These are phyloP conservation scores for Trichogramma dendrolimi DNA, from an alignment of 2,888 invertebrate genomes.

Conservation along the genomic window DNA sequence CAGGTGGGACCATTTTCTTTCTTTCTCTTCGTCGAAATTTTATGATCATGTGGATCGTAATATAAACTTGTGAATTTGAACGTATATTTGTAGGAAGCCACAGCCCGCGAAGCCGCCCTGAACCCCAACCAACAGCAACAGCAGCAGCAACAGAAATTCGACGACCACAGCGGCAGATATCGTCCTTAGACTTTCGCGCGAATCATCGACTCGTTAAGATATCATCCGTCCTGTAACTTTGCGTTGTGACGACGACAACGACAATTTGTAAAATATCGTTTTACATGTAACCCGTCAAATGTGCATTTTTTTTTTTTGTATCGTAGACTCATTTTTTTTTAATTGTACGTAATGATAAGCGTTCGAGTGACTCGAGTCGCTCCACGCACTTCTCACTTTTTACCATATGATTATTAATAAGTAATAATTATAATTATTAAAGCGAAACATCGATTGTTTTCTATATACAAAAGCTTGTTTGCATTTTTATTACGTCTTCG, in stretches of 20 bases:
- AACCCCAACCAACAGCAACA: constrained; percentile 35
- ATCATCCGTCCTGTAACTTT: not conserved
- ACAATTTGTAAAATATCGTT: too few relatives aligned
- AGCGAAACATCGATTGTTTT: constrained; percentile 22
- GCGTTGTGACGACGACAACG: too few relatives aligned
- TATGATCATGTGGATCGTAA: constrained; percentile 3
- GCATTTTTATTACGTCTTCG: too few relatives aligned
- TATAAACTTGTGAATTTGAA: not conserved
- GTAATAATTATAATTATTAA: constrained; percentile 13
- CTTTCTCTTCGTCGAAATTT: too few relatives aligned
- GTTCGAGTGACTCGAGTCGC: too few relatives aligned
- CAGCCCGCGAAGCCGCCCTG: constrained; percentile 54
- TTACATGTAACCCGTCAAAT: too few relatives aligned
- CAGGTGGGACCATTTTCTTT: constrained; percentile 56
- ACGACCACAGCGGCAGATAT: constrained; percentile 42
- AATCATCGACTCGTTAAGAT: not conserved
- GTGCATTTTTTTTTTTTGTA: too few relatives aligned
- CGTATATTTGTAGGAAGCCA: constrained; percentile 57
- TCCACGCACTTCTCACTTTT: too few relatives aligned
- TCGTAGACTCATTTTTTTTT: too few relatives aligned
- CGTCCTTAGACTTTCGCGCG: constrained; percentile 28
- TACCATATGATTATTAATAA: too few relatives aligned
- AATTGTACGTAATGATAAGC: too few relatives aligned
- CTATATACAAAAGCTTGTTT: not conserved
- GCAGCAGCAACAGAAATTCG: constrained; percentile 45